Base-by-base conservation (phyloP, 2,888 invertebrate species). In the Platycnemis pennipes region DNA sequence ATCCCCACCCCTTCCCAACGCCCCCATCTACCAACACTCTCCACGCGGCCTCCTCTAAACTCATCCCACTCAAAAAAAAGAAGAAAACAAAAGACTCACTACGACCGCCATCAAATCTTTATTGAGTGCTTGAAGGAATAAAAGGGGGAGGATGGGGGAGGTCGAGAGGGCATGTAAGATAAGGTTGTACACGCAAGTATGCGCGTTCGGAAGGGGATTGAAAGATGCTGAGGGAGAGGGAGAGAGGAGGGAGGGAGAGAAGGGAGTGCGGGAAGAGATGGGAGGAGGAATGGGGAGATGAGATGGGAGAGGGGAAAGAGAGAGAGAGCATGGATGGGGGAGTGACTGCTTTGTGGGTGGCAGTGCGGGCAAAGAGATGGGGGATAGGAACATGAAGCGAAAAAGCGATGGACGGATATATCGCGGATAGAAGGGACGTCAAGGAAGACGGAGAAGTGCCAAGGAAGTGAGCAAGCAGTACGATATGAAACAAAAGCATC, bases 81-180 rank as follows among this genome's bases (percentile, higher is more conserved):
- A 69, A 1, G 22, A 56, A 63, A 63, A 49, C 7, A 49, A 63
- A 63, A 63, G 1, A 49, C 42, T 42, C 63, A 63, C 56, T 63
- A 63, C 42, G 63, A 63, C 91, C 22, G 91, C 91, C 63, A 44
- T 91, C 91, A 91, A 63, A 91, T 91, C 91, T 46, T 49, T 49
- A 89, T 49, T 46, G 88, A 53, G 49, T 87, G 87, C 87, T 46
- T n/a, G 87, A 87, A n/a, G 46, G 45, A 87, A 77, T 77, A 37
- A 77, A 77, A 77, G 77, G 37, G 77, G 31, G 77, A 77, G 77
- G 77, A 37, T 37, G 87, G 46, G 46, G 2, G 42, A 19, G 77
- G 31, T 11, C 26, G 22, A 22, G 77, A 44, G 45, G 8, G 45
- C 22, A 19, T 45, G 45, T 87, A n/a, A 46, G 87, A 87, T 87